Evolutionary conservation across 2,113 vertebrate genomes (phyloP).

Genomic region (Galeopterus variegatus): DNA sequence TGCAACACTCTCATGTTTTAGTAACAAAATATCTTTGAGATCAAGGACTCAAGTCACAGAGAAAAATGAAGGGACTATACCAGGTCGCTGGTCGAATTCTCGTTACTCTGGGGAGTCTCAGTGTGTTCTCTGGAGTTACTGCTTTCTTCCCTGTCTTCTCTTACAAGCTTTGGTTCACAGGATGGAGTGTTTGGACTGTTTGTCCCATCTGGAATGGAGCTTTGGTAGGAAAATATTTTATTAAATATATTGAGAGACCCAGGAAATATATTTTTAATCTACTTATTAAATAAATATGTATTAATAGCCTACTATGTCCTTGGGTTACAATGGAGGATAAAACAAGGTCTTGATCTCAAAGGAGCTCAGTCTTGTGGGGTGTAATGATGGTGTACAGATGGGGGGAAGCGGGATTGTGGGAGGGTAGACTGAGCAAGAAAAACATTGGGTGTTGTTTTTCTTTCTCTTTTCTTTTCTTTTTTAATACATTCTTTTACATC

Average conservation of each 20-base stretch:
- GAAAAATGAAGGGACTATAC: constrained; percentile 68
- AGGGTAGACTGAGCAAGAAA: background rate
- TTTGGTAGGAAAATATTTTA: constrained; percentile 82
- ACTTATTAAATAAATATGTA: constrained; percentile 22
- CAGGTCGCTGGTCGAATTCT: constrained; percentile 77
- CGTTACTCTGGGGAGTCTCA: constrained; percentile 76
- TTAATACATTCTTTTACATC: background rate
- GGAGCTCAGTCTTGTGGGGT: no score
- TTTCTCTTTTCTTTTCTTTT: background rate
- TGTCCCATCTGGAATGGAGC: constrained; percentile 87
- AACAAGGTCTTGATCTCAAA: background rate
- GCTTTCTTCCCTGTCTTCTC: constrained; percentile 85
- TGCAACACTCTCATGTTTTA: constrained; percentile 41
- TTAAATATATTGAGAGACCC: background rate
- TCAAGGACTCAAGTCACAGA: constrained; percentile 57
- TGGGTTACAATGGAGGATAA: background rate
- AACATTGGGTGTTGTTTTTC: background rate
- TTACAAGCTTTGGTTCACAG: constrained; percentile 79
- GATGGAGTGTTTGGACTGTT: constrained; percentile 83
- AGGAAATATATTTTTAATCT: background rate
- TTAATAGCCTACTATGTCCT: background rate
- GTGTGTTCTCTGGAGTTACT: constrained; percentile 77
- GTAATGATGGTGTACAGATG: background rate
- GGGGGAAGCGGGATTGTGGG: background rate
- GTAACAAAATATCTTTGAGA: constrained; percentile 79